Evolutionary conservation across 2,888 invertebrate genomes (phyloP).

Genomic region (Ganaspis brasiliensis): DNA sequence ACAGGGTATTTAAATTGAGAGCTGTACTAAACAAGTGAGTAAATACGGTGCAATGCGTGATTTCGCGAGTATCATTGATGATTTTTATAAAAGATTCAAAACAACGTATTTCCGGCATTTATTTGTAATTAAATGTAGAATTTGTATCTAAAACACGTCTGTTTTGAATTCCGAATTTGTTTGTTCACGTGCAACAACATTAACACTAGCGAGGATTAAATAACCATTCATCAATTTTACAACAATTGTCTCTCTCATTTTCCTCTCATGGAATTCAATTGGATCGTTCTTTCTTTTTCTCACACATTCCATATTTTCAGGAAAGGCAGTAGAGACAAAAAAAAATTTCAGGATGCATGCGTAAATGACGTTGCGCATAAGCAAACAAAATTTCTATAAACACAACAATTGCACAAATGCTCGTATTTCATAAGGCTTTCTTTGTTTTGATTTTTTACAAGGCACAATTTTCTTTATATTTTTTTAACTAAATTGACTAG

Average conservation of each 20-base stretch:
- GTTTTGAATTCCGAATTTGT: constrained; percentile 21
- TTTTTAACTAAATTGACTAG: not conserved
- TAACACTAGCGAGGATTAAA: constrained; percentile 11
- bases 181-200: constrained; percentile 39
- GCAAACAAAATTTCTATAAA: constrained; percentile 25
- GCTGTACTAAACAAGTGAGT: constrained; percentile 12
- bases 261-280: not conserved
- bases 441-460: too few relatives aligned
- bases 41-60: constrained; percentile 22
- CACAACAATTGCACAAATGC: constrained; percentile 31
- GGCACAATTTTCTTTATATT: not conserved
- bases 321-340: constrained; percentile 46
- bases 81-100: constrained; percentile 20
- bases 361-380: constrained; percentile 15
- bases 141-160: not conserved
- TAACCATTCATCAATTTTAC: constrained; percentile 33
- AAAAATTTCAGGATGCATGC: not conserved
- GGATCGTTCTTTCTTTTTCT: not conserved
- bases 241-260: constrained; percentile 22
- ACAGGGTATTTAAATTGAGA: not conserved
- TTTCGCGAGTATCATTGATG: constrained; percentile 1
- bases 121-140: not conserved
- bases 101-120: not conserved
- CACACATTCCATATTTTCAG: constrained; percentile 27
- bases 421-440: not conserved